Evolutionary conservation across 2,888 invertebrate genomes (phyloP), one percentile per base, ranked within the genome.

Genomic region (Odontothrips loti): DNA sequence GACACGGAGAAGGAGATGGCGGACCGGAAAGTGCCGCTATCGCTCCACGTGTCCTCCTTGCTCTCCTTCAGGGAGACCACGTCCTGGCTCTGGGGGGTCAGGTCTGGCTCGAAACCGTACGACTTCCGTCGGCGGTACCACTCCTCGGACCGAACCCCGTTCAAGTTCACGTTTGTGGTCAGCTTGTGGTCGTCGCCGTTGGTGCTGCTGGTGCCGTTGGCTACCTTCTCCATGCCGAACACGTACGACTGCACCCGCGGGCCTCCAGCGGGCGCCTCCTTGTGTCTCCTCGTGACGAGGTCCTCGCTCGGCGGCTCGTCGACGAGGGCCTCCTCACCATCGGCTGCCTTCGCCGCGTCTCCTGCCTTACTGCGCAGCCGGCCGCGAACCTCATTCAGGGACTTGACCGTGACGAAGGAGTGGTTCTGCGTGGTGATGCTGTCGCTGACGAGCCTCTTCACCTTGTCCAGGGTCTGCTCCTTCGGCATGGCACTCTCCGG

Each of bases 101-200:
- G 85, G 86, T 90, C 90, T 83, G 89, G 89, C 85, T 92, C 92
- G 85, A 94, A 94, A 82, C 94, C 94, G 85, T 94, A 94, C 27
- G 94, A 94, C 87, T 94, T 94, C 83, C 94, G 89, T 83, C 94
- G 89, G 82, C 91, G 90, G 85, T 92, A 93, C 93, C 94, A 94
- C 84, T 92, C 92, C 84, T 92, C 92, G 86, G 87, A 75, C 27
- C 12, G n/a, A 27, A 75, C 12, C 23, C 23, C 84, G 87, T 89
- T 2, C 87, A 87, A n/a, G 84, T 84, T 82, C 88, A 85, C 0
- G 88, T 88, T 84, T 89, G 89, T 63, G 89, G 85, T 84, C 89
- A 89, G 12, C 89, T 89, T 0, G 89, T 89, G 27, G 88, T 88
- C 63, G 86, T 83, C 27, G 51, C 80, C 47, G 29, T 79, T n/a